Evolutionary conservation across 2,888 invertebrate species (phyloP).

Genomic region (Heterodera filipjevi): DNA sequence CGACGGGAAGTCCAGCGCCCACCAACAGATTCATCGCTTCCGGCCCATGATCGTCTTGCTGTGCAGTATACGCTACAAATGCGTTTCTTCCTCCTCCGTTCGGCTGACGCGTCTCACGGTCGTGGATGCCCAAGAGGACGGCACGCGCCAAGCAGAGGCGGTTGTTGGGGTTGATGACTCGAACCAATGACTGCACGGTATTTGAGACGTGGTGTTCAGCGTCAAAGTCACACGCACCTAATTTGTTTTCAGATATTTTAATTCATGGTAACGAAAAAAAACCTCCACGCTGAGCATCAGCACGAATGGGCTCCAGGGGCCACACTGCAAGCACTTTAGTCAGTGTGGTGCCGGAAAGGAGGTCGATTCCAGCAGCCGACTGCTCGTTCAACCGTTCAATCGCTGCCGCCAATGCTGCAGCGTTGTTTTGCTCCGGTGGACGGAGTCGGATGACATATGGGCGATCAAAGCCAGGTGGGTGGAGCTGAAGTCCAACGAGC

Average conservation of each 20-base stretch:
- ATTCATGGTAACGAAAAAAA: not conserved
- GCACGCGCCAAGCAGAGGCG: not conserved
- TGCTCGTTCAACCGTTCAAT: conserved; percentile 19
- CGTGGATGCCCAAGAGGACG: not conserved
- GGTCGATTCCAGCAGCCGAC: too few species aligned
- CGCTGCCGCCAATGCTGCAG: conserved; percentile 5
- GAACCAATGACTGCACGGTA: not conserved
- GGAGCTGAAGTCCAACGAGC: conserved; percentile 2
- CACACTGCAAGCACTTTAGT: conserved; percentile 25
- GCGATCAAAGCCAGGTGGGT: not conserved
- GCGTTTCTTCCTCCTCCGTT: not conserved
- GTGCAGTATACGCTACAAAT: not conserved
- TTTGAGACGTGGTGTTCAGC: not conserved
- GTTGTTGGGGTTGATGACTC: not conserved
- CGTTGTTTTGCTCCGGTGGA: conserved; percentile 17
- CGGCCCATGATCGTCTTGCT: not conserved
- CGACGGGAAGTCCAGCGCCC: not conserved
- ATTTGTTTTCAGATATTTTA: not conserved
- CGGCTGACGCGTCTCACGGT: not conserved
- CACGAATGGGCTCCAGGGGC: not conserved
- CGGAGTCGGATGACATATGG: not conserved
- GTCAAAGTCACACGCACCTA: not conserved
- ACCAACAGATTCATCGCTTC: not conserved
- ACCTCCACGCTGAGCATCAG: not conserved
- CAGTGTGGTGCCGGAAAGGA: not conserved